A percentile compares a stretch with the other conserved stretches of the same genome.
phyloP scores from a whole-genome alignment of 2,113 vertebrate genomes.

The Chionomys nivalis region DNA sequence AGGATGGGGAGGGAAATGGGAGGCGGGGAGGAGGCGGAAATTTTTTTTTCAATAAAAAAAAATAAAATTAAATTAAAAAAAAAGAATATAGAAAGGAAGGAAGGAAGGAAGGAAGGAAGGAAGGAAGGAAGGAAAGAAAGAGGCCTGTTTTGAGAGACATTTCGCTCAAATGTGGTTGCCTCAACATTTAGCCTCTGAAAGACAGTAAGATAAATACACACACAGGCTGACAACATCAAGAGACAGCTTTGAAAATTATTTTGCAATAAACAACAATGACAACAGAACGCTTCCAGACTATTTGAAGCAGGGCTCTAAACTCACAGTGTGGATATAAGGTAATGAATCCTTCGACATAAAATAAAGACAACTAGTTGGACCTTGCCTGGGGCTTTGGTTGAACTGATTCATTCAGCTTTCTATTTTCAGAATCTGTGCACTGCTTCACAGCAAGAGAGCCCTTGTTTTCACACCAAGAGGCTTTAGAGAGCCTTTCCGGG shows the following conservation, averaged over 20 bases:
- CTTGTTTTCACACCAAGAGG: constrained; percentile 6
- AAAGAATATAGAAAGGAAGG: too few relatives aligned
- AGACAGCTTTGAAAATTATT: constrained; percentile 3
- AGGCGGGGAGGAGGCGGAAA: too few relatives aligned
- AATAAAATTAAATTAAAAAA: too few relatives aligned
- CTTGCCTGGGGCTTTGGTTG: background rate
- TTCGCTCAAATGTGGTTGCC: background rate
- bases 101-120: too few relatives aligned
- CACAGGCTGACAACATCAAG: background rate
- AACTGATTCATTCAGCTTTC: background rate
- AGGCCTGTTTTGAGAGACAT: background rate
- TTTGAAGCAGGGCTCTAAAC: background rate
- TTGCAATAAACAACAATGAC: background rate
- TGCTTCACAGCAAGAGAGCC: background rate
- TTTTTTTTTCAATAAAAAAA: too few relatives aligned
- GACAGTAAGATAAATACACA: background rate
- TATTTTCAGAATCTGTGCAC: background rate
- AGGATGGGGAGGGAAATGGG: too few relatives aligned
- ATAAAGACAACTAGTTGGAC: background rate
- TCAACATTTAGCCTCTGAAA: background rate
- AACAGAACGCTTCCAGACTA: background rate
- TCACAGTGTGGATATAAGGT: background rate
- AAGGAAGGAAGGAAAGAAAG: background rate
- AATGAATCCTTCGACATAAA: constrained; percentile 7
- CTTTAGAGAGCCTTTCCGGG: background rate